These are phyloP conservation scores for Diploptera punctata DNA, from an alignment of 2,888 invertebrate species.

Conservation along the genomic window DNA sequence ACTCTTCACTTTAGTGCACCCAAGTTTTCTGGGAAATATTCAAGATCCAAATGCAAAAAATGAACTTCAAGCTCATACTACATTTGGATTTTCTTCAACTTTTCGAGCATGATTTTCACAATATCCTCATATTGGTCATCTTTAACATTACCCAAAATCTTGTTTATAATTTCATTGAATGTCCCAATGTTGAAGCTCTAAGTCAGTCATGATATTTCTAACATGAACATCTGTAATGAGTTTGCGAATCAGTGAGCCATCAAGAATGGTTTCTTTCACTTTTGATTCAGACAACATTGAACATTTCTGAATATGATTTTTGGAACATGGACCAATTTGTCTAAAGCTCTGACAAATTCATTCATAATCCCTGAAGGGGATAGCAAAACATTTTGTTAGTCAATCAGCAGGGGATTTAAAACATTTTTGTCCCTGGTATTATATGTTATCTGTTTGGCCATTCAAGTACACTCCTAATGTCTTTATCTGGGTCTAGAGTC, in stretches of 20 bases:
- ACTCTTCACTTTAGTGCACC: conserved; percentile 51
- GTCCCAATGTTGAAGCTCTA: neutral
- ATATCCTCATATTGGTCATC: too few species aligned
- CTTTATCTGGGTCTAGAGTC: too few species aligned
- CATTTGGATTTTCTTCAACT: conserved; percentile 46
- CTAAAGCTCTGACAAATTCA: too few species aligned
- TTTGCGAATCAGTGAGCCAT: neutral
- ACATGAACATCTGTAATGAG: neutral
- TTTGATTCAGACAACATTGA: neutral
- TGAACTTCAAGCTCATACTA: conserved; percentile 51
- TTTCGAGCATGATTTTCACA: conserved; percentile 19
- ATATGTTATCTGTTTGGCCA: neutral
- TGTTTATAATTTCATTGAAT: neutral
- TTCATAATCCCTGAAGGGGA: too few species aligned
- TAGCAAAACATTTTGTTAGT: neutral
- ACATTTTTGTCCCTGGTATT: neutral
- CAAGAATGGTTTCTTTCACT: neutral
- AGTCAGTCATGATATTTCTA: neutral
- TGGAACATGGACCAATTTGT: neutral
- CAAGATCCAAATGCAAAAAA: conserved; percentile 50
- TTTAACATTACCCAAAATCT: neutral
- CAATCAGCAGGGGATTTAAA: neutral
- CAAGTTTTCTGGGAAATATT: conserved; percentile 52
- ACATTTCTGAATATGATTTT: neutral
- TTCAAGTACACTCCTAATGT: neutral